These are phyloP conservation scores for Drosophila lacicola DNA, from an alignment of 2,888 invertebrate species.

Conservation along the genomic window DNA sequence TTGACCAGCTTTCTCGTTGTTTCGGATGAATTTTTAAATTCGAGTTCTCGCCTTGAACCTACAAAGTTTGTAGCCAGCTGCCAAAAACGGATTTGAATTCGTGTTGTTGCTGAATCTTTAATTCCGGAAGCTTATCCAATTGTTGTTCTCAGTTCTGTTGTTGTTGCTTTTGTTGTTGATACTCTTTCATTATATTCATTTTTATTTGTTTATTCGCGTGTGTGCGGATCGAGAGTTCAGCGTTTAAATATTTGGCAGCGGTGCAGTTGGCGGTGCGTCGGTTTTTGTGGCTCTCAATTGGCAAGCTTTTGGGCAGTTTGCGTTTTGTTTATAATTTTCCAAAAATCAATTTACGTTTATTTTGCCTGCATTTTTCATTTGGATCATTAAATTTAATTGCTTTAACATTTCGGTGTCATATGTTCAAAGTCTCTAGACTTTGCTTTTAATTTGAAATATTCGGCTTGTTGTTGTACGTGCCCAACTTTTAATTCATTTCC, in stretches of 20 bases:
- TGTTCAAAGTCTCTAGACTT: conserved; percentile 15
- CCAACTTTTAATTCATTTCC: conserved; percentile 9
- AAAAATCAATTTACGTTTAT: conserved; percentile 37
- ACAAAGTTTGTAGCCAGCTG: conserved; percentile 40
- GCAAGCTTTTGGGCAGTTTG: conserved; percentile 20
- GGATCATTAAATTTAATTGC: conserved; percentile 34
- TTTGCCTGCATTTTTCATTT: conserved; percentile 32
- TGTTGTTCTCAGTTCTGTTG: conserved; percentile 24
- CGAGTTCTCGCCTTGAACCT: conserved; percentile 55
- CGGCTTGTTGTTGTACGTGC: conserved; percentile 22
- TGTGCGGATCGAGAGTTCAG: conserved; percentile 30
- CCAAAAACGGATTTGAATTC: conserved; percentile 24
- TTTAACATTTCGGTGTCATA: conserved; percentile 30
- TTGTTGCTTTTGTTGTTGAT: conserved; percentile 16
- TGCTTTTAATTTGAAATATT: conserved; percentile 11
- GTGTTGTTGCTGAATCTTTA: conserved; percentile 25
- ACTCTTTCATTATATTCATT: conserved; percentile 49
- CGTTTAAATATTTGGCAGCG: conserved; percentile 12
- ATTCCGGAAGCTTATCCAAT: conserved; percentile 64
- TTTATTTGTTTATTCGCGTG: conserved; percentile 29
- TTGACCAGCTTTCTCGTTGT: conserved; percentile 31
- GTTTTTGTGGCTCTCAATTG: conserved; percentile 23
- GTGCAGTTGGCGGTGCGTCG: conserved; percentile 1
- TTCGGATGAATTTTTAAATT: conserved; percentile 1
- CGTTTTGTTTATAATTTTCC: conserved; percentile 41